Evolutionary conservation across 2,888 invertebrate species (phyloP).

Genomic region (Eumerus sabulonum): DNA sequence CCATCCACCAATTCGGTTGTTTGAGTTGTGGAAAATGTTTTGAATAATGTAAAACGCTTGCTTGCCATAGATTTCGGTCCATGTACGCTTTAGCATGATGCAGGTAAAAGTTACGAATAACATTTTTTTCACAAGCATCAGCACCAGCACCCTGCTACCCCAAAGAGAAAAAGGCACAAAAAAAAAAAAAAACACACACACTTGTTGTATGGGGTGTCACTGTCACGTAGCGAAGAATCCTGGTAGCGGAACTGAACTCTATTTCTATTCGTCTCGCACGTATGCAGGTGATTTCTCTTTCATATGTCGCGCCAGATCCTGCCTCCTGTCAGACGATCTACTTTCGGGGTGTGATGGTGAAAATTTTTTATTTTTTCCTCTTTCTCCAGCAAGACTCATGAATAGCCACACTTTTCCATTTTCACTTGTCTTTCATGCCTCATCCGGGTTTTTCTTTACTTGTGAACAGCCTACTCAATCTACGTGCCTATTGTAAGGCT

Average conservation of each 20-base stretch:
- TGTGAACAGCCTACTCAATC: not conserved
- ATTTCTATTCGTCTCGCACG: constrained; percentile 42
- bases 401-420: constrained; percentile 14
- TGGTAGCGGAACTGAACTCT: constrained; percentile 1
- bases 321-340: no score
- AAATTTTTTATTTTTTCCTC: constrained; percentile 11
- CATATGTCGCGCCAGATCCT: not conserved
- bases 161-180: no score
- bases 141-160: not conserved
- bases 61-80: constrained; percentile 15
- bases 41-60: constrained; percentile 47
- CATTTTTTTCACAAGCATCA: constrained; percentile 26
- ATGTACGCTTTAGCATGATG: constrained; percentile 7
- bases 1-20: not conserved
- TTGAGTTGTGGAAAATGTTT: constrained; percentile 29
- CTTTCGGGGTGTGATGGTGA: no score
- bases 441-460: constrained; percentile 15
- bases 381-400: constrained; percentile 5
- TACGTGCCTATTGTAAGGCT: constrained; percentile 31
- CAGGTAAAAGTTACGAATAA: constrained; percentile 34
- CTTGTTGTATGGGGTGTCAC: constrained; percentile 44
- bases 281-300: constrained; percentile 24
- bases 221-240: not conserved
- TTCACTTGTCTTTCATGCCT: constrained; percentile 31
- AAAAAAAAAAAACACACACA: not conserved